Conservation (phyloP, 2,797 vertebrate species). For the Apodemus agrarius region DNA sequence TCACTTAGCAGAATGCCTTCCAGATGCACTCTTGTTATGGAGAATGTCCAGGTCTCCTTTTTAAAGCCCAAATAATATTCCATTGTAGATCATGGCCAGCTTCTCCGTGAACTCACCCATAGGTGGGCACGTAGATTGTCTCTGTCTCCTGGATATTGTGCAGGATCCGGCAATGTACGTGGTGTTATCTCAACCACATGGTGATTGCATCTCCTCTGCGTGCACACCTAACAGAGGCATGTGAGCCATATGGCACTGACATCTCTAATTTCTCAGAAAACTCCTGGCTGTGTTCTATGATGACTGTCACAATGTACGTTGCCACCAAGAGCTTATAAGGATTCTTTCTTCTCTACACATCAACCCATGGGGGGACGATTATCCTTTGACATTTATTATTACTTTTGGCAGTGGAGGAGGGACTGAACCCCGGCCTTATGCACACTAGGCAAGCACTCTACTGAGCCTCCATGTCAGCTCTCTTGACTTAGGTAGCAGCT, state of each 20-base stretch:
- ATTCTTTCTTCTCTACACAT: not conserved
- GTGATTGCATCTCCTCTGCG: not conserved
- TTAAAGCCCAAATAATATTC: not conserved
- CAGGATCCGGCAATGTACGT: not conserved
- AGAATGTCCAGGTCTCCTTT: not conserved
- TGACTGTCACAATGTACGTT: not conserved
- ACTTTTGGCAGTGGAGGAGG: not conserved
- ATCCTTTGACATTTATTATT: not conserved
- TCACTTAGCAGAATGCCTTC: constrained; percentile 18
- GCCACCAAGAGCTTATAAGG: not conserved
- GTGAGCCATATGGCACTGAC: not conserved
- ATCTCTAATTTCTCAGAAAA: not conserved
- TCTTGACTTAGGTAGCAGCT: not conserved
- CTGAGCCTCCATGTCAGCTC: not conserved
- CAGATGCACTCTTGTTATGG: not conserved
- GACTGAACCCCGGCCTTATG: not conserved
- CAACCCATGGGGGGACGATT: not conserved
- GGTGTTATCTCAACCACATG: not conserved
- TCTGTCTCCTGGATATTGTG: not conserved
- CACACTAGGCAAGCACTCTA: not conserved
- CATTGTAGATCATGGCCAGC: not conserved
- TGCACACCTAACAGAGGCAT: not conserved
- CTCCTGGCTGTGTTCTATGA: not conserved
- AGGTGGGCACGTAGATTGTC: not conserved
- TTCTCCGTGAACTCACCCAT: not conserved